These are phyloP conservation scores for Carcina quercana DNA, from an alignment of 2,888 invertebrate genomes.

Conservation along the genomic window DNA sequence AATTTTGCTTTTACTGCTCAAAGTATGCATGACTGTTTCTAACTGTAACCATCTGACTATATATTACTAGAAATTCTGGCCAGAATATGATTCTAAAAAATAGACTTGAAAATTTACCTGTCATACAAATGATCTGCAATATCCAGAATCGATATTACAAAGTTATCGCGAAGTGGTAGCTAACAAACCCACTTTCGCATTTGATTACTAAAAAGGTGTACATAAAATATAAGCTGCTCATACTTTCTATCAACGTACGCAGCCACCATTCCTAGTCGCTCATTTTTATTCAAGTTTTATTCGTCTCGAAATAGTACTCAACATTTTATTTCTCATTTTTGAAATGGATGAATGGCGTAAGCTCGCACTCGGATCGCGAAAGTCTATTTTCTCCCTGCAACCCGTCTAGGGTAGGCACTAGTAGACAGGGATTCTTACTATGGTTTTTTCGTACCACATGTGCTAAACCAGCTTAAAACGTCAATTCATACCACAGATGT, in stretches of 20 bases:
- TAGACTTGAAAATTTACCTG: too few relatives aligned
- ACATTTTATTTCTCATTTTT: slow-evolving; percentile 21
- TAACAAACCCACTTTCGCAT: neutral
- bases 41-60: too few relatives aligned
- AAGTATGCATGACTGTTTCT: too few relatives aligned
- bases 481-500: too few relatives aligned
- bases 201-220: neutral
- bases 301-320: neutral
- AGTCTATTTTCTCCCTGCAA: slow-evolving; percentile 28
- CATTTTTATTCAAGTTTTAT: neutral
- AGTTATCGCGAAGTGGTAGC: neutral
- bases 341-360: slow-evolving; percentile 23
- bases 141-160: too few relatives aligned
- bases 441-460: too few relatives aligned
- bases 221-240: neutral
- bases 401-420: slow-evolving; percentile 14
- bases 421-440: too few relatives aligned
- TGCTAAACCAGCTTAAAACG: too few relatives aligned
- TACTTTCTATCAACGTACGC: neutral
- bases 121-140: too few relatives aligned
- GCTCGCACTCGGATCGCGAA: slow-evolving; percentile 19
- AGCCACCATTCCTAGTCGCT: neutral
- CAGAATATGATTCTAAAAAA: too few relatives aligned
- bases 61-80: too few relatives aligned
- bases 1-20: too few relatives aligned